These are phyloP conservation scores for Elanus axillaris DNA, from an alignment of 2,113 vertebrate genomes.

Conservation along the genomic window DNA sequence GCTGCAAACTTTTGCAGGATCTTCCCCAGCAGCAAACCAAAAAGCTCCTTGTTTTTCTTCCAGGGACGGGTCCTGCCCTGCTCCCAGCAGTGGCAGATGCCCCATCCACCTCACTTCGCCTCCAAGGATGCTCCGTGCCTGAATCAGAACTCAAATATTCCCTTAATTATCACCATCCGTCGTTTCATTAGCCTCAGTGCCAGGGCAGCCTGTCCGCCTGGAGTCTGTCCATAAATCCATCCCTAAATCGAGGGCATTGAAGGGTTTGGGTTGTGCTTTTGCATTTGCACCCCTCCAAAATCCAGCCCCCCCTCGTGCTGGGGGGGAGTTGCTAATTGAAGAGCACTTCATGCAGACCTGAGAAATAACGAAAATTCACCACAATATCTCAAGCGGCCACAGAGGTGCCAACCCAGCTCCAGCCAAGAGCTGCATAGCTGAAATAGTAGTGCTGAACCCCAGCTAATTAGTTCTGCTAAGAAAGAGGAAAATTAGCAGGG, in stretches of 20 bases:
- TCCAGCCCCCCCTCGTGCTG: neutral
- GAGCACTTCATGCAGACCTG: neutral
- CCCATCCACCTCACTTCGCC: neutral
- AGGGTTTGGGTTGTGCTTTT: neutral
- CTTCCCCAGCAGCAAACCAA: neutral
- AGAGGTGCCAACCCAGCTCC: neutral
- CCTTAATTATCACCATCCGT: neutral
- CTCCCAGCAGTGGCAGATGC: neutral
- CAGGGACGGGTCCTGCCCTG: neutral
- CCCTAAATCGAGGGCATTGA: rapidly evolving
- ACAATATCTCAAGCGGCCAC: rapidly evolving
- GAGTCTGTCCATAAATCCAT: neutral
- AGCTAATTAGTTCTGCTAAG: slow-evolving; percentile 31
- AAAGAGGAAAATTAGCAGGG: neutral
- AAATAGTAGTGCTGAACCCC: neutral
- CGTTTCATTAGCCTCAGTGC: neutral
- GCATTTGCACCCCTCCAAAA: neutral
- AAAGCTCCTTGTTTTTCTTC: neutral
- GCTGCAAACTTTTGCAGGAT: neutral
- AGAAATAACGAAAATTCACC: neutral
- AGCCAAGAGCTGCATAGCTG: neutral
- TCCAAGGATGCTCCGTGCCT: neutral
- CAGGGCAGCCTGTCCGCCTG: rapidly evolving
- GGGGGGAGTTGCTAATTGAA: neutral
- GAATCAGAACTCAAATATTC: neutral